Evolutionary conservation across 2,888 invertebrate genomes (phyloP).

Genomic region (Dolichomitus sp.): DNA sequence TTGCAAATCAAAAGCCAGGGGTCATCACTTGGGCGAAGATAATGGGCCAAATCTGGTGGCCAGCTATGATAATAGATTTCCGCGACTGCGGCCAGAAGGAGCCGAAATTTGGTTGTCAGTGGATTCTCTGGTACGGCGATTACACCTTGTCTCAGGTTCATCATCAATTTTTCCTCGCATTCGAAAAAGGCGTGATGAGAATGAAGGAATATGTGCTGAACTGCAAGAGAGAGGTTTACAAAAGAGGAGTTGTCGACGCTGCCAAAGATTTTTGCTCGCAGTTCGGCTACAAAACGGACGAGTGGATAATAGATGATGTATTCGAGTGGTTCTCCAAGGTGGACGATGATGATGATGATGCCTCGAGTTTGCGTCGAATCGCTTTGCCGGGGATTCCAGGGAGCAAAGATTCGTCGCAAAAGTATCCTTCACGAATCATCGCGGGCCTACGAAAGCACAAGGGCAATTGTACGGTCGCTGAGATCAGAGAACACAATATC

Average conservation of each 20-base stretch:
- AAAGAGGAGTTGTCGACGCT: constrained; percentile 56
- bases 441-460: constrained; percentile 73
- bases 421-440: constrained; percentile 74
- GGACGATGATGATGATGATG: neutral
- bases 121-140: constrained; percentile 84
- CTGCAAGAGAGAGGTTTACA: constrained; percentile 57
- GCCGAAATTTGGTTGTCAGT: constrained; percentile 80
- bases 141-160: constrained; percentile 80
- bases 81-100: constrained; percentile 80
- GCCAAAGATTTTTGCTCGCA: constrained; percentile 76
- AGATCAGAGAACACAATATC: constrained; percentile 72
- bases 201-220: constrained; percentile 45
- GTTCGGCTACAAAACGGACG: constrained; percentile 70
- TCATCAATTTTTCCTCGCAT: constrained; percentile 48
- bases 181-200: constrained; percentile 37
- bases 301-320: constrained; percentile 74
- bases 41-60: constrained; percentile 81
- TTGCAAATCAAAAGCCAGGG: constrained; percentile 80
- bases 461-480: constrained; percentile 69
- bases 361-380: neutral
- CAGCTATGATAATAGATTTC: constrained; percentile 82
- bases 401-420: constrained; percentile 44
- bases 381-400: constrained; percentile 42
- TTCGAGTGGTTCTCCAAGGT: constrained; percentile 70
- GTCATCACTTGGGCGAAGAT: constrained; percentile 82